A percentile compares a stretch with the other conserved stretches of the same genome.
Conservation (phyloP, 2,797 vertebrate species). For the Sebastolobus alascanus region DNA sequence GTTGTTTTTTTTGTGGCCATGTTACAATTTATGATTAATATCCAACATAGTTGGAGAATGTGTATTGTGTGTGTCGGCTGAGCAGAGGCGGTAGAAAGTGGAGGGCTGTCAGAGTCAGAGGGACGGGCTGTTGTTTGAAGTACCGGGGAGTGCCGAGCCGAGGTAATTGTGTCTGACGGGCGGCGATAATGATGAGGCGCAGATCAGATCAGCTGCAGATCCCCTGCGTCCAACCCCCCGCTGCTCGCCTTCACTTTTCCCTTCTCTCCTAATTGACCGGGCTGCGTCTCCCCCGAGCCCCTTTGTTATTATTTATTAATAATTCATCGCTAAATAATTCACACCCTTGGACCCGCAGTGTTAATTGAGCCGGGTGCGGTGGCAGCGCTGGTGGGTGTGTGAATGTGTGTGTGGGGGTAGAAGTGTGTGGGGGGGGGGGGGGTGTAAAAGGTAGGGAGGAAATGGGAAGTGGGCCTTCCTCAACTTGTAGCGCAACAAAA, state of each 20-base stretch:
- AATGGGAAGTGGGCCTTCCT: slow-evolving; percentile 48
- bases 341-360: slow-evolving; percentile 88
- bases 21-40: slow-evolving; percentile 19
- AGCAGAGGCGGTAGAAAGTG: slow-evolving; percentile 74
- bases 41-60: slow-evolving; percentile 1
- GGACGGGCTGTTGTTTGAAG: slow-evolving; percentile 93
- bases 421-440: too few relatives aligned
- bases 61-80: slow-evolving; percentile 18
- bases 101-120: slow-evolving; percentile 86
- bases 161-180: slow-evolving; percentile 95
- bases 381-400: slow-evolving; percentile 68
- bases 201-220: slow-evolving; percentile 90
- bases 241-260: slow-evolving; percentile 91
- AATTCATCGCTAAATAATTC: slow-evolving; percentile 99
- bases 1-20: background rate
- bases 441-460: slow-evolving; percentile 8
- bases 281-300: slow-evolving; percentile 90
- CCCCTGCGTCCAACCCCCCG: slow-evolving; percentile 86
- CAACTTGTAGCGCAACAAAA: slow-evolving; percentile 20
- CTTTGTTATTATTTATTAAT: slow-evolving; percentile 99
- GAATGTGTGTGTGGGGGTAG: slow-evolving; percentile 12
- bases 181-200: slow-evolving; percentile 92
- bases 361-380: slow-evolving; percentile 92
- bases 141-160: slow-evolving; percentile 77
- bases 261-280: slow-evolving; percentile 94